Conservation (phyloP, 2,888 invertebrate genomes). For the Anarsia innoxiella region DNA sequence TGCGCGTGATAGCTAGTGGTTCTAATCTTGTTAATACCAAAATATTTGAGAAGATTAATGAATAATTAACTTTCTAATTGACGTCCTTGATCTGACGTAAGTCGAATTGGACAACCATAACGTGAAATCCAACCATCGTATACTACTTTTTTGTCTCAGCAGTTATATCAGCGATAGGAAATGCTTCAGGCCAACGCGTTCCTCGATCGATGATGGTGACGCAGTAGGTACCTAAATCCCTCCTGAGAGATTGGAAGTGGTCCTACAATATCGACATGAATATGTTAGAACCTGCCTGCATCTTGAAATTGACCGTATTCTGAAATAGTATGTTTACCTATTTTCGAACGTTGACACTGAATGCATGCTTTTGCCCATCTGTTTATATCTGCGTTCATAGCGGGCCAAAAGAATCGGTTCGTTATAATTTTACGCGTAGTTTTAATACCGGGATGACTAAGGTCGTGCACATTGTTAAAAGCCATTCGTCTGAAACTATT, state of each 20-base stretch:
- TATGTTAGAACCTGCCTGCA: slow-evolving; percentile 1
- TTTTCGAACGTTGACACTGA: slow-evolving; percentile 8
- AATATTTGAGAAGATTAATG: too few relatives aligned
- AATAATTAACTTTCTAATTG: slow-evolving; percentile 3
- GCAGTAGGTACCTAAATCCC: slow-evolving; percentile 1
- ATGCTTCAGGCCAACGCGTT: too few relatives aligned
- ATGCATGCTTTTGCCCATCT: slow-evolving; percentile 13
- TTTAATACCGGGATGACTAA: slow-evolving; percentile 16
- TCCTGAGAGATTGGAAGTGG: slow-evolving; percentile 3
- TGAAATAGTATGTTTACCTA: not conserved
- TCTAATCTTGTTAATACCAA: not conserved
- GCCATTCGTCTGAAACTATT: slow-evolving; percentile 13
- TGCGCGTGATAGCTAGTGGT: slow-evolving; percentile 1
- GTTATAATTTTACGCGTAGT: slow-evolving; percentile 5
- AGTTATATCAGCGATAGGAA: too few relatives aligned
- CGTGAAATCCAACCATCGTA: slow-evolving; percentile 6
- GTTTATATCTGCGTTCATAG: slow-evolving; percentile 9
- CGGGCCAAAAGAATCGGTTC: not conserved
- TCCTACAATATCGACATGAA: slow-evolving; percentile 4
- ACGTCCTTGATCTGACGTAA: slow-evolving; percentile 3
- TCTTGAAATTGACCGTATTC: not conserved
- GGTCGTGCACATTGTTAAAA: slow-evolving; percentile 17
- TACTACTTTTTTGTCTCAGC: slow-evolving; percentile 8
- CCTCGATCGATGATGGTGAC: too few relatives aligned
- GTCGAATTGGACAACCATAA: slow-evolving; percentile 4